phyloP scores from a whole-genome alignment of 2,113 vertebrate genomes.

The Himantopus leucocephalus region DNA sequence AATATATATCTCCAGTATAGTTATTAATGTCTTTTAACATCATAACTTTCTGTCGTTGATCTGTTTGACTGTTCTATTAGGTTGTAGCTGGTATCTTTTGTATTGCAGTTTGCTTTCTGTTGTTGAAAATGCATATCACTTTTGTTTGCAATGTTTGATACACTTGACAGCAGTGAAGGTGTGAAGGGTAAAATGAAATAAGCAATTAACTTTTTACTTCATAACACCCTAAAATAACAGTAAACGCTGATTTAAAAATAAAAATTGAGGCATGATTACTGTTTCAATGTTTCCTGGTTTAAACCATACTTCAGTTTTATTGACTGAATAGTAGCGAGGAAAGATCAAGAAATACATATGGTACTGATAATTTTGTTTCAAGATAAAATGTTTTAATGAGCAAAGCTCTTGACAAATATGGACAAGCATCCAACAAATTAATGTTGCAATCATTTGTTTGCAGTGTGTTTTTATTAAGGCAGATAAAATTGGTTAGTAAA shows the following conservation, averaged over 20 bases:
- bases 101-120: background rate
- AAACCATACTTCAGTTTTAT: background rate
- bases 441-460: constrained; percentile 21
- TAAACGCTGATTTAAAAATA: background rate
- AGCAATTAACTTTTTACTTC: background rate
- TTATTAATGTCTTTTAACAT: background rate
- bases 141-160: background rate
- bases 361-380: background rate
- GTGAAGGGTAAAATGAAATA: background rate
- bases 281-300: background rate
- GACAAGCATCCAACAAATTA: background rate
- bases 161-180: background rate
- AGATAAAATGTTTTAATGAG: background rate
- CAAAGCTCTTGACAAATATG: background rate
- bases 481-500: background rate
- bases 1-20: background rate
- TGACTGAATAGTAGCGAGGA: background rate
- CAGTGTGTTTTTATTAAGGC: background rate
- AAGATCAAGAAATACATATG: background rate
- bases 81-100: background rate
- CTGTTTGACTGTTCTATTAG: background rate
- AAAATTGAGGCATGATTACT: background rate
- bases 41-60: background rate
- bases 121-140: background rate
- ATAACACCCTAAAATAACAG: background rate